Evolutionary conservation across 2,113 vertebrate species (phyloP), one percentile per base, ranked within the genome.

Genomic region (Pipra filicauda): DNA sequence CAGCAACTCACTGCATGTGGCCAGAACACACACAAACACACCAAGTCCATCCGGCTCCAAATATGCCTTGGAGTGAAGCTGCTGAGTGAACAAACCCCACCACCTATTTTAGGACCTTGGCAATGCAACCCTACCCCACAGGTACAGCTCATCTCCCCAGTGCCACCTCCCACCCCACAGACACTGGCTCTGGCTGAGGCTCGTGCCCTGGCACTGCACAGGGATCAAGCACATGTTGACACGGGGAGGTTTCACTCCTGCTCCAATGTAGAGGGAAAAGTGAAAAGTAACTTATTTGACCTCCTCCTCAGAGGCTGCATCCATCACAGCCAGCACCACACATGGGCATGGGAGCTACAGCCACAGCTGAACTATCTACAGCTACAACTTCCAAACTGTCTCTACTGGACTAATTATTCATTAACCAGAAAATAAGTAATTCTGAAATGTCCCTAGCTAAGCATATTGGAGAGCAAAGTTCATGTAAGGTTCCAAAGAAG

Each of bases 391-490:
- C 76, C 77, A n/a, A 71, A 49, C n/a, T 48, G 21, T 48, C 76
- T 80, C 7, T 37, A 8, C 39, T 67, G 37, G 27, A 23, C 10
- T 43, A 67, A 93, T 95, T 94, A 96, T n/a, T 83, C 66, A 97
- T 97, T 97, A 96, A 96, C 95, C 41, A 95, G 74, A 67, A 49
- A 95, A 87, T 59, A 52, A 73, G 75, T 91, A 55, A 95, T 88
- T 82, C 75, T 91, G 16, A 66, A 72, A 64, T 28, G 27, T 64
- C 20, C 62, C 78, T 72, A 48, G 18, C 23, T 35, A 54, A 89
- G 72, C 48, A 79, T 15, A 61, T n/a, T 59, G 75, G 17, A 39
- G 92, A 92, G 48, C 88, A 97, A 97, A 97, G 96, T 95, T 91
- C 95, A n/a, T 4, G 41, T 72, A 78, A 89, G 64, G 58, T 80